Evolutionary conservation across 1,140 invertebrate species (phyloP), one percentile per base, ranked within the genome.

Genomic region (Magallana angulata): DNA sequence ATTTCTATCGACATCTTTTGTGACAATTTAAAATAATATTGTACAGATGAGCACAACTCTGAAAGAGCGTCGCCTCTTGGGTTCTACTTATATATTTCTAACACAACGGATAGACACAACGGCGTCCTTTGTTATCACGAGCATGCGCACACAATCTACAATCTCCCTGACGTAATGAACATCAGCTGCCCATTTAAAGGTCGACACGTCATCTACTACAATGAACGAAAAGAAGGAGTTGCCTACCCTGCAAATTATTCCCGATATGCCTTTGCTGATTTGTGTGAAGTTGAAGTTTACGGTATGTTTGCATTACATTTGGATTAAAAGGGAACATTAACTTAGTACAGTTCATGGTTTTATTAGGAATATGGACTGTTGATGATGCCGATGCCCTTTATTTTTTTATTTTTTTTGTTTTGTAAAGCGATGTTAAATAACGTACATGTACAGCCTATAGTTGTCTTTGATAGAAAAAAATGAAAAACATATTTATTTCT

Each of bases 221-320:
- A 76, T 36, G 68, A 76, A 76, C 30, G 68, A 30, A 8, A 12
- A 30, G 24, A 1, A 36, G 7, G 7, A 1, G 24, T 11, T 11
- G 9, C 18, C 9, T 76, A 48, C 24, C 68, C 68, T 30, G 1
- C 9, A 12, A 11, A 30, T 4, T 76, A 76, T 30, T 11, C 8
- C 11, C 1, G 36, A 36, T 30, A 18, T 11, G 68, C 68, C 6
- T 76, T 30, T 30, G 36, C 8, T 76, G 68, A 76, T 8, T 30
- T 76, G 1, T 76, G 30, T 76, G 30, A 76, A 36, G 30, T 76
- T 8, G 68, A 76, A 76, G 68, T 76, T 14, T 76, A 76, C 24
- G 68, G 24, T 76, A 36, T 8, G n/a, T 68, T 18, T 48, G 36
- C 5, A 48, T 48, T 48, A 48, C 36, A 48, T 48, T 5, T 48